Evolutionary conservation across 1,140 invertebrate species (phyloP), one percentile per base, ranked within the genome.

Genomic region (Ridgeia piscesae): DNA sequence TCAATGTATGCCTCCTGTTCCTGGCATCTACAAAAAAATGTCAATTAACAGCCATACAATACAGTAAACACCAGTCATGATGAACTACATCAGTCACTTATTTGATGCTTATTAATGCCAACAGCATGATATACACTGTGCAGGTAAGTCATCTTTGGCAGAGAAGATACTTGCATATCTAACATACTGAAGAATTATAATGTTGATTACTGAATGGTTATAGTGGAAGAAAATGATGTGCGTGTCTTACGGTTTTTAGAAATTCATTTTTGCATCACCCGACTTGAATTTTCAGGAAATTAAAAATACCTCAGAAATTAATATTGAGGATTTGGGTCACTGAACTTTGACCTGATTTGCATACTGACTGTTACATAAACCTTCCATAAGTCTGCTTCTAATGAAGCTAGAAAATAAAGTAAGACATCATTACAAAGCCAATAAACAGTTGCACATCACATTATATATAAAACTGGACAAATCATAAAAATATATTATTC

Each of bases 1-100:
- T 92, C 89, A 89, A 88, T 92, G 92, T 92, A 91, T 88, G 92
- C 92, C 92, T 92, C 88, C 92, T 93, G 90, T 93, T 93, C 14
- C 93, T 42, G 14, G 91, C 91, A 93, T 91, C 92, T 77, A 77
- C 58, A 77, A 77, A 4, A 77, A 77, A 9, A 77, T 77, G 58
- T 77, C 58, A 77, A 77, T 8, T 77, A 27, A 1, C 58, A 77
- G 14, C 4, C 11, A 27, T 0, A 77, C 27, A 4, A 31, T 31
- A 77, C 27, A 77, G 2, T 21, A 31, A 14, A 77, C 58, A 77
- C 17, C 48, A 50, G 14, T 31, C 14, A 77, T 6, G 27, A 77
- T 77, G 17, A 77, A 9, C 17, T 21, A 27, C 17, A 31, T 77
- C 58, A 17, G 27, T 77, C 58, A 77, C 58, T 21, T 77, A 77